A percentile compares a stretch with the other conserved stretches of the same genome.
These are phyloP conservation scores for Odontamblyopus lacepedii DNA, from an alignment of 2,797 vertebrate species.

Conservation along the genomic window DNA sequence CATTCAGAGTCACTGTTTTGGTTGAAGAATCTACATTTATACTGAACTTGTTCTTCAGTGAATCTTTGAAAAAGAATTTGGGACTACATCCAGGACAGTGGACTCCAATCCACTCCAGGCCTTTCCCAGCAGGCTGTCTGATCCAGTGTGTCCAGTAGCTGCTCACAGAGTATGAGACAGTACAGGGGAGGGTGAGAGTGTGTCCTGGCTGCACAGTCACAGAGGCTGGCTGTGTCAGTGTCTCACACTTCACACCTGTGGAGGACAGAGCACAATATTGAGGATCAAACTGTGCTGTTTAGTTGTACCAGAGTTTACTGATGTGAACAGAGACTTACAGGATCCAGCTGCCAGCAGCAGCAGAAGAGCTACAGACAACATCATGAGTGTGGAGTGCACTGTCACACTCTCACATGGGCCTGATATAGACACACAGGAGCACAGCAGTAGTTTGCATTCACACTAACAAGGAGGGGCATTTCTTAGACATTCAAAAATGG, in stretches of 20 bases:
- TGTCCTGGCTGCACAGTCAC: conserved; percentile 47
- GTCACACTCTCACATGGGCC: conserved; percentile 2
- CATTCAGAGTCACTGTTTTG: background rate
- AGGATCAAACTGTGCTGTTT: background rate
- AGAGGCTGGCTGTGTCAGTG: conserved; percentile 37
- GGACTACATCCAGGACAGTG: too few species aligned
- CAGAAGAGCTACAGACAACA: conserved; percentile 44
- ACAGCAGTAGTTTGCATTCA: conserved; percentile 3
- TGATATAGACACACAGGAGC: conserved; percentile 5
- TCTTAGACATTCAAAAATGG: too few species aligned
- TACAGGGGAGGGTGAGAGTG: conserved; percentile 25
- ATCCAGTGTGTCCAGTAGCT: background rate
- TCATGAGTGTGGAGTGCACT: conserved; percentile 8
- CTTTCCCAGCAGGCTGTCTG: background rate
- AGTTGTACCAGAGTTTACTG: conserved; percentile 10
- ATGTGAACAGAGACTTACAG: conserved; percentile 29
- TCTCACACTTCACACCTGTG: conserved; percentile 3
- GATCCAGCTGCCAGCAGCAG: conserved; percentile 49
- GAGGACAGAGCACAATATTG: background rate
- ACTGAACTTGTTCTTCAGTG: too few species aligned
- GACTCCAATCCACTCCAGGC: too few species aligned
- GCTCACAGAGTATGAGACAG: background rate
- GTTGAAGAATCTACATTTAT: background rate
- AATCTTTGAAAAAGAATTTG: too few species aligned
- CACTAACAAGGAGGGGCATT: background rate